Percentiles rank a stretch among this genome's conserved stretches.
Conservation (phyloP, 2,888 invertebrate genomes). For the Andrena flavipes region DNA sequence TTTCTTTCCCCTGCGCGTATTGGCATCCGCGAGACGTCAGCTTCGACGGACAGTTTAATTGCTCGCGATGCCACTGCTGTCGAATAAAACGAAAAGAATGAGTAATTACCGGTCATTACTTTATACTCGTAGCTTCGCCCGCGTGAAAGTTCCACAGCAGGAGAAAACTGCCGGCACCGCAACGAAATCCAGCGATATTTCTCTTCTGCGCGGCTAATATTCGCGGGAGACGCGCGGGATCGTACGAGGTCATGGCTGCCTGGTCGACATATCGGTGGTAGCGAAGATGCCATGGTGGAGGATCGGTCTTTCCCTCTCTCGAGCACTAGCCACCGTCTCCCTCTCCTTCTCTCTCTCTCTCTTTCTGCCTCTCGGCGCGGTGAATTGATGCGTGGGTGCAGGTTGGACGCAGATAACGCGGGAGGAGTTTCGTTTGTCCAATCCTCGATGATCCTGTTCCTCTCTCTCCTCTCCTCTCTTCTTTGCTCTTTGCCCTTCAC, state of each 20-base stretch:
- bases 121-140: not conserved
- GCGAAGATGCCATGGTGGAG: constrained; percentile 57
- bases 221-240: constrained; percentile 35
- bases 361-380: constrained; percentile 40
- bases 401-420: constrained; percentile 80
- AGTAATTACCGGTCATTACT: not conserved
- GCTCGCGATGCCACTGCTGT: not conserved
- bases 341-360: constrained; percentile 25
- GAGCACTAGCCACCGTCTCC: not conserved
- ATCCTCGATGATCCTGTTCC: constrained; percentile 79
- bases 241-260: constrained; percentile 71
- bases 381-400: constrained; percentile 83
- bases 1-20: not conserved
- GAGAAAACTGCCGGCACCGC: not conserved
- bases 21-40: constrained; percentile 2
- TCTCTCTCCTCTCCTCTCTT: constrained; percentile 47
- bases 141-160: not conserved
- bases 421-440: constrained; percentile 83
- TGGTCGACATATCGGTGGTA: constrained; percentile 36
- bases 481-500: constrained; percentile 20
- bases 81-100: not conserved
- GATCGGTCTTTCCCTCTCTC: constrained; percentile 50
- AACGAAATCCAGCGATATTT: constrained; percentile 10
- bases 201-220: constrained; percentile 43
- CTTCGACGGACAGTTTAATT: constrained; percentile 23